phyloP scores from a whole-genome alignment of 2,797 vertebrate genomes.

The Pseudochirops cupreus region DNA sequence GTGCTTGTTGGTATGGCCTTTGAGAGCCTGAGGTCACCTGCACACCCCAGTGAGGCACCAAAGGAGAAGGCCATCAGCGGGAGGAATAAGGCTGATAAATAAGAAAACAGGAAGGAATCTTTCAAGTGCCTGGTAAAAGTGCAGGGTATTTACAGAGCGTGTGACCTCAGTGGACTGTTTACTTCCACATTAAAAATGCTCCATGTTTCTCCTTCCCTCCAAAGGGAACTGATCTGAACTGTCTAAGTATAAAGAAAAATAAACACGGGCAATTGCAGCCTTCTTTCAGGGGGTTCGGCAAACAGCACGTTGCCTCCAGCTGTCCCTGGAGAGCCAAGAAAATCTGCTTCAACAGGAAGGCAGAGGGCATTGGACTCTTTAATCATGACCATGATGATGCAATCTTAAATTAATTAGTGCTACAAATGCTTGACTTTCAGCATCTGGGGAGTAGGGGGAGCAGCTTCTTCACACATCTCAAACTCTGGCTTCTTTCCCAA shows the following conservation, averaged over 20 bases:
- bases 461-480: slow-evolving; percentile 75
- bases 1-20: not conserved
- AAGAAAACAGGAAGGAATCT: slow-evolving; percentile 30
- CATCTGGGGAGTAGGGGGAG: slow-evolving; percentile 83
- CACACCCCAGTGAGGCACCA: not conserved
- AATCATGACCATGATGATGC: slow-evolving; percentile 87
- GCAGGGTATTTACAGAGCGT: slow-evolving; percentile 58
- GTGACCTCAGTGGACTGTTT: slow-evolving; percentile 65
- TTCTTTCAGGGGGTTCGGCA: slow-evolving; percentile 79
- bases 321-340: slow-evolving; percentile 87
- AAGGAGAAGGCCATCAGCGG: not conserved
- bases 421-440: slow-evolving; percentile 83
- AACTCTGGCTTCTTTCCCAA: too few species aligned
- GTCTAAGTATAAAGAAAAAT: slow-evolving; percentile 87
- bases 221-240: slow-evolving; percentile 56
- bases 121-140: slow-evolving; percentile 65
- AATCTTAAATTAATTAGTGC: slow-evolving; percentile 87
- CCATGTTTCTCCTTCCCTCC: slow-evolving; percentile 47
- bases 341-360: slow-evolving; percentile 85
- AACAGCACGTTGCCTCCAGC: slow-evolving; percentile 90
- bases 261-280: slow-evolving; percentile 84
- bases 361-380: slow-evolving; percentile 80
- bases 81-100: not conserved
- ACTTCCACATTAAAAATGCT: slow-evolving; percentile 71
- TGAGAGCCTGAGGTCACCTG: not conserved